Percentiles rank a stretch among this genome's conserved stretches.
phyloP scores from a whole-genome alignment of 2,797 vertebrate species.

The Microctenopoma steveboyesi region DNA sequence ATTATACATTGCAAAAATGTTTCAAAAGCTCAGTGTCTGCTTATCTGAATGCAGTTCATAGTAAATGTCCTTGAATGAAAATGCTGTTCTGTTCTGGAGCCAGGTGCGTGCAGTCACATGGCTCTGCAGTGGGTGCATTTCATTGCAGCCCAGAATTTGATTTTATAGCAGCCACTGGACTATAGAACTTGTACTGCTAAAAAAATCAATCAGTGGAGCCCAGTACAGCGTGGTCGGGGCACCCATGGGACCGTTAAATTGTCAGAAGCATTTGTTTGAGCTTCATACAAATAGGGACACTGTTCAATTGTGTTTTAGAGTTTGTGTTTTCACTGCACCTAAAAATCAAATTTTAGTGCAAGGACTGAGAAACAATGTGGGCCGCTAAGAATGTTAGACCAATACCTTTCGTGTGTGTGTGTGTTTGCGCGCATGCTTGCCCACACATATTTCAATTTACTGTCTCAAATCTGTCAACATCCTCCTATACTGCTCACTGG shows the following conservation, averaged over 20 bases:
- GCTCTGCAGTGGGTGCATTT: constrained; percentile 29
- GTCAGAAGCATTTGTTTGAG: constrained; percentile 52
- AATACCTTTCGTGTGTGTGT: constrained; percentile 32
- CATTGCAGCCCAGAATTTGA: constrained; percentile 37
- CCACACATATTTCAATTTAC: constrained; percentile 21
- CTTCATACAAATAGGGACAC: constrained; percentile 31
- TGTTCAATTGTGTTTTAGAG: constrained; percentile 18
- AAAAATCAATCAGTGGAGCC: constrained; percentile 48
- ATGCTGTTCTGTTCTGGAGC: constrained; percentile 13
- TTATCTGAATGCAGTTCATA: constrained; percentile 34
- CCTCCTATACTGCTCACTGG: background rate
- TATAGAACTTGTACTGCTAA: constrained; percentile 38
- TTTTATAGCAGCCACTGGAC: constrained; percentile 47
- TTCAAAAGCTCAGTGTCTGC: constrained; percentile 24
- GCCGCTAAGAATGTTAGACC: constrained; percentile 23
- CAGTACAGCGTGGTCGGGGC: constrained; percentile 9
- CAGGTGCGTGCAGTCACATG: constrained; percentile 3
- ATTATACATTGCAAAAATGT: constrained; percentile 26
- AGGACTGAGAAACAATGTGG: constrained; percentile 20
- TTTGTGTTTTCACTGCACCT: constrained; percentile 36
- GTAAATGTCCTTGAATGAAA: constrained; percentile 54
- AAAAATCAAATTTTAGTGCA: constrained; percentile 28
- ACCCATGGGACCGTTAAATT: constrained; percentile 34
- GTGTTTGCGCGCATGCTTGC: constrained; percentile 3
- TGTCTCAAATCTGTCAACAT: constrained; percentile 16